These are phyloP conservation scores for Brotula barbata DNA, from an alignment of 2,797 vertebrate genomes.

Conservation along the genomic window DNA sequence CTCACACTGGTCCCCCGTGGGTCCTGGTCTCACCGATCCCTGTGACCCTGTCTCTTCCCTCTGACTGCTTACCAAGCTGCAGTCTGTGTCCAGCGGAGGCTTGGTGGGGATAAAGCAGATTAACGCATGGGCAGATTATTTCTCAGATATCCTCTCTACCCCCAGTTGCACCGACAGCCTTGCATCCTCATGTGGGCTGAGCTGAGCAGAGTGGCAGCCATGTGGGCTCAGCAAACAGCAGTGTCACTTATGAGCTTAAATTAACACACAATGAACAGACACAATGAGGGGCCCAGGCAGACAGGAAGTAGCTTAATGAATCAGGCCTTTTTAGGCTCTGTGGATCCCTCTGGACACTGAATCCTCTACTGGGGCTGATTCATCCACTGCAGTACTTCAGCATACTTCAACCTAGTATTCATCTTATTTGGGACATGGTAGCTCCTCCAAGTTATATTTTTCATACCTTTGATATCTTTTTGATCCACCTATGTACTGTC, in stretches of 20 bases:
- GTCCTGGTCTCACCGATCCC: too few species aligned
- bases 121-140: slow-evolving; percentile 78
- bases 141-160: slow-evolving; percentile 65
- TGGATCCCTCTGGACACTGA: too few species aligned
- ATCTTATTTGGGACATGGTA: too few species aligned
- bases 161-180: slow-evolving; percentile 44
- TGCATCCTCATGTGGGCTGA: slow-evolving; percentile 36
- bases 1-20: too few species aligned
- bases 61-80: slow-evolving; percentile 37
- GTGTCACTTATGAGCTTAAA: slow-evolving; percentile 25
- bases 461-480: too few species aligned
- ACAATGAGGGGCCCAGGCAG: slow-evolving; percentile 26
- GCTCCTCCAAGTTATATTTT: too few species aligned
- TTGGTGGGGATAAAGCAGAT: slow-evolving; percentile 74
- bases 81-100: slow-evolving; percentile 49
- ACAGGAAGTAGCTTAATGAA: slow-evolving; percentile 24
- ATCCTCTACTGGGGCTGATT: too few species aligned
- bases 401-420: too few species aligned
- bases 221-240: slow-evolving; percentile 8
- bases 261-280: slow-evolving; percentile 11
- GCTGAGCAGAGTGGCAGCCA: slow-evolving; percentile 16
- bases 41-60: slow-evolving; percentile 14
- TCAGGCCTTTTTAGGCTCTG: neutral
- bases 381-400: too few species aligned
- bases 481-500: too few species aligned